Evolutionary conservation across 2,888 invertebrate genomes (phyloP), one percentile per base, ranked within the genome.

Genomic region (Hylaea fasciaria): DNA sequence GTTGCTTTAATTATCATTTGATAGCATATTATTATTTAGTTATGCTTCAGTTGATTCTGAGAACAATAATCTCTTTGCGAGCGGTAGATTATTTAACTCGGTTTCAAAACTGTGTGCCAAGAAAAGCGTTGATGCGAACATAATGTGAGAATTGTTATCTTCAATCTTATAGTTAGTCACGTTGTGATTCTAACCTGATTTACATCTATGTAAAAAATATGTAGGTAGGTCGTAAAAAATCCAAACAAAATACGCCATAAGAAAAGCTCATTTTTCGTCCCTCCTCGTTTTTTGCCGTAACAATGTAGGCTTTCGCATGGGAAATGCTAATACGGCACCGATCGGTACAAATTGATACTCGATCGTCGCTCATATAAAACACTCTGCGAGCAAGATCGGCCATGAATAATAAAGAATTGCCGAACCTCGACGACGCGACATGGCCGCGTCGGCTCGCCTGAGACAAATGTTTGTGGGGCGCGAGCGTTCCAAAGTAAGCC

Each of bases 341-440:
- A 82, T 87, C 82, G 80, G 81, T 83, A 89, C 91, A 91, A 92
- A 92, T 92, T 92, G 92, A 92, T 92, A 92, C 89, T 91, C 91
- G 90, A 92, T 92, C 90, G 92, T 91, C 87, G 88, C 91, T 90
- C 92, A 91, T 92, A 92, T 92, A 92, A 92, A 92, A 92, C 91
- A 92, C 92, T 91, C 88, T 82, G 83, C 82, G 82, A 85, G 82
- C 83, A 82, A 86, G 87, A 87, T 86, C 90, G 87, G 86, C 86
- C 85, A 92, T 92, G 92, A 91, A 92, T 92, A 92, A 92, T 91
- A 92, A 92, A 91, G 86, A 91, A 91, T 87, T 86, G 87, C 82
- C 79, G 75, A 84, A 82, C 74, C 83, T 75, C 80, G 85, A 74
- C 83, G 84, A 78, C 77, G 80, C 78, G 78, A 57, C 53, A 61